Evolutionary conservation across 2,113 vertebrate species (phyloP), one percentile per base, ranked within the genome.

Genomic region (Campylomormyrus numenius): DNA sequence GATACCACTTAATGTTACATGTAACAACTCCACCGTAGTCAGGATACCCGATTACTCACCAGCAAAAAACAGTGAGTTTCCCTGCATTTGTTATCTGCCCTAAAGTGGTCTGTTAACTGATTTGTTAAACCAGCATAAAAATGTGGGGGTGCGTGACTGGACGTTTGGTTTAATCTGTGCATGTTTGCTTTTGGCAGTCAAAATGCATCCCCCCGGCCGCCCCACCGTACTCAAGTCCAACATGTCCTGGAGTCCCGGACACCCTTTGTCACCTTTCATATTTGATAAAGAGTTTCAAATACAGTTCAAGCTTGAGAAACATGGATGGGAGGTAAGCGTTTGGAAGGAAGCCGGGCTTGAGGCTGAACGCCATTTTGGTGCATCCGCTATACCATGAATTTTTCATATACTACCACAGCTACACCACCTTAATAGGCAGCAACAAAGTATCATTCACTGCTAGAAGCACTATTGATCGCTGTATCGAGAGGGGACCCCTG

Each of bases 241-340:
- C 80, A 17, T 89, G 3, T 48, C 89, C 35, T 89, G 89, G 89
- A 84, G 77, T 24, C 50, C 19, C 1, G 94, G 93, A 13, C 0
- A 5, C 3, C 90, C 90, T 17, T n/a, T 17, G 3, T 92, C 92
- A 0, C 0, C 0, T 0, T 0, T 0, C 0, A 24, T 95, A 1
- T 0, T 0, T 0, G 0, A 0, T 0, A 93, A 93, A 10, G 0
- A 84, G 0, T 96, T 94, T 52, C 2, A 96, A 31, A 46, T 94
- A 90, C 93, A 95, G 91, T 52, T 19, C 31, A 45, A 45, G 39
- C 42, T 7, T 42, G 42, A 83, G 31, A 45, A 42, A 5, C 35
- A 42, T 49, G n/a, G 24, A n/a, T 86, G 45, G 85, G 6, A 50
- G 45, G 85, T 86, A 27, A 31, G 48, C 13, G 13, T 62, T 45